Conservation (phyloP, 2,888 invertebrate genomes). For the Phania funesta region DNA sequence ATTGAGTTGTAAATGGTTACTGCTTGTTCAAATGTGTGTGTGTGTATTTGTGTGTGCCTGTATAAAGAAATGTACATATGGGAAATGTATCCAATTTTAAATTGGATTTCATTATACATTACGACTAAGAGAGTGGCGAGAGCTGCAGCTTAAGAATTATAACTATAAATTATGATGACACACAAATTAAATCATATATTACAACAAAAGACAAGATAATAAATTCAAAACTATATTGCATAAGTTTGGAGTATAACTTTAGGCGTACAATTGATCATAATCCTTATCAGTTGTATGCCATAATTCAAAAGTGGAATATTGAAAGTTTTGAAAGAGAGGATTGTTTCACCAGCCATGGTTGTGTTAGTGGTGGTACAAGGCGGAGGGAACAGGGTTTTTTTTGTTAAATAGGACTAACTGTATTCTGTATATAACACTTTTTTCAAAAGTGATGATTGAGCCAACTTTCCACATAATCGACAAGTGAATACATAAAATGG, state of each 20-base stretch:
- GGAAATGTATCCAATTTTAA: conserved; percentile 56
- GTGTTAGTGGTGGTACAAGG: too few species aligned
- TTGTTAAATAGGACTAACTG: too few species aligned
- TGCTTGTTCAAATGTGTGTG: too few species aligned
- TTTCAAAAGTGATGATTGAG: too few species aligned
- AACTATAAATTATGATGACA: conserved; percentile 57
- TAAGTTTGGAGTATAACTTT: background rate
- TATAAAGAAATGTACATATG: conserved; percentile 7
- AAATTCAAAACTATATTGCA: conserved; percentile 19
- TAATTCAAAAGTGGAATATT: background rate
- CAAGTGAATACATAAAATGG: too few species aligned
- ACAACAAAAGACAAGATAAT: conserved; percentile 38
- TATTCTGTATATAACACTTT: too few species aligned
- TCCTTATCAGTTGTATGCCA: background rate
- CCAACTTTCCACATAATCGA: too few species aligned
- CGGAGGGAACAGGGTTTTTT: too few species aligned
- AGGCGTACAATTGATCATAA: background rate
- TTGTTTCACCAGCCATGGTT: too few species aligned
- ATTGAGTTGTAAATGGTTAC: conserved; percentile 57
- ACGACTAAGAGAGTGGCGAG: conserved; percentile 24
- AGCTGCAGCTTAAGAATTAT: conserved; percentile 34
- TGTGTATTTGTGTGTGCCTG: background rate
- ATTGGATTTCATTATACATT: conserved; percentile 58
- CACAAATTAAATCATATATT: conserved; percentile 52
- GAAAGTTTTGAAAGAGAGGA: too few species aligned